Evolutionary conservation across 2,888 invertebrate genomes (phyloP).

Genomic region (Cyrtodaria siliqua): DNA sequence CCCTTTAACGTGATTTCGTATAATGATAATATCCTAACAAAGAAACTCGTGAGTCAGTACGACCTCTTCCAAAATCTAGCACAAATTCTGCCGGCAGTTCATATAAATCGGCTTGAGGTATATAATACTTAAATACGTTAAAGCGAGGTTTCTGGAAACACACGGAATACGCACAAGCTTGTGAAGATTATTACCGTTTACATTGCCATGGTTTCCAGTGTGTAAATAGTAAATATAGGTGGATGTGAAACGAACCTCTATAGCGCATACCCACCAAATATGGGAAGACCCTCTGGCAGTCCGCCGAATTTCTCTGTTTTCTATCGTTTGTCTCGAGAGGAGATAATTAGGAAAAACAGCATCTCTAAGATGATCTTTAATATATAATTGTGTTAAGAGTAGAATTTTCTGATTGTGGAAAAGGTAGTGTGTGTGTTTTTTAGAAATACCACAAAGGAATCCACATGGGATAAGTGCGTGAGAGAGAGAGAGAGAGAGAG

Average conservation of each 20-base stretch:
- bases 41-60: constrained; percentile 23
- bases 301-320: constrained; percentile 20
- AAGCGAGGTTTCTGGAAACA: constrained; percentile 8
- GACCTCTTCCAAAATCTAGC: constrained; percentile 6
- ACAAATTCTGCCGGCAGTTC: not conserved
- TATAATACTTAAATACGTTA: constrained; percentile 16
- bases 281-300: constrained; percentile 27
- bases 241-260: too few species aligned
- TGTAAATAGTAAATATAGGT: constrained; percentile 23
- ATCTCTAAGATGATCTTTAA: too few species aligned
- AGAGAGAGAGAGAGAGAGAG: too few species aligned
- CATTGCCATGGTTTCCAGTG: constrained; percentile 32
- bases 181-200: constrained; percentile 30
- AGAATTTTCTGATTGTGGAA: too few species aligned
- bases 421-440: too few species aligned
- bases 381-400: too few species aligned
- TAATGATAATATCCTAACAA: constrained; percentile 1
- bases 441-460: too few species aligned
- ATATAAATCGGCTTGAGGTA: too few species aligned
- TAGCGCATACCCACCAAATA: constrained; percentile 19
- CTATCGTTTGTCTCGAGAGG: too few species aligned
- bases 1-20: too few species aligned
- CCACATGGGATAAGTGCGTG: too few species aligned
- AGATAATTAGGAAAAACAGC: too few species aligned
- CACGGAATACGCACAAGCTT: constrained; percentile 25